Evolutionary conservation across 2,797 vertebrate species (phyloP), one percentile per base, ranked within the genome.

Genomic region (Cossypha caffra): DNA sequence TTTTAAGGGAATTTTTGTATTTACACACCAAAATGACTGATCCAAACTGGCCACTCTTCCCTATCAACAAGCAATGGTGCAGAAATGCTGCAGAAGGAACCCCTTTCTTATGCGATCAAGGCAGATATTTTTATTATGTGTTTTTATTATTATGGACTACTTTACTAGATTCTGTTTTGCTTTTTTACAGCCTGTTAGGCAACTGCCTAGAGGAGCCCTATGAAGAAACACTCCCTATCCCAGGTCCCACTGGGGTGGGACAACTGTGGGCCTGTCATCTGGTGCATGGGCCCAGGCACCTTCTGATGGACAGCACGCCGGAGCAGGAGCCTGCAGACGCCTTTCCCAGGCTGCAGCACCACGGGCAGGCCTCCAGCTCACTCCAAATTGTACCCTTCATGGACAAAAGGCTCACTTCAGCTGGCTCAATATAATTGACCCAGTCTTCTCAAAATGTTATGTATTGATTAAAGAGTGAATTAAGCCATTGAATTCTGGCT

Each of bases 211-310:
- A 75, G 45, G 29, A 86, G 61, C 7, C 7, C 12, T 38, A 16
- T 4, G 26, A 38, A 78, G 55, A 90, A n/a, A 8, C 8, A 13
- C 9, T 2, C 14, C 6, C 8, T 15, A 37, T 33, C 35, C 57
- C 50, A 38, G 15, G 42, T 67, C 5, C 38, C 42, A 25, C 42
- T 35, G 20, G 31, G 47, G 18, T 54, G 59, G 50, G 66, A 55
- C 69, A 59, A 58, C 57, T 1, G 0, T 17, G 31, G 16, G 10
- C 16, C 51, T 12, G 38, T 42, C n/a, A 26, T 17, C 28, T 1
- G 2, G 8, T 11, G 14, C 1, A 0, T 1, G 11, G 40, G 52
- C 26, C 29, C 38, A 1, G 12, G 43, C 0, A 0, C 59, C 26
- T 72, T 67, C 57, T 38, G 29, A 3, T 1, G 2, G 59, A 63